phyloP scores from a whole-genome alignment of 2,113 vertebrate species.

The Mesitornis unicolor region DNA sequence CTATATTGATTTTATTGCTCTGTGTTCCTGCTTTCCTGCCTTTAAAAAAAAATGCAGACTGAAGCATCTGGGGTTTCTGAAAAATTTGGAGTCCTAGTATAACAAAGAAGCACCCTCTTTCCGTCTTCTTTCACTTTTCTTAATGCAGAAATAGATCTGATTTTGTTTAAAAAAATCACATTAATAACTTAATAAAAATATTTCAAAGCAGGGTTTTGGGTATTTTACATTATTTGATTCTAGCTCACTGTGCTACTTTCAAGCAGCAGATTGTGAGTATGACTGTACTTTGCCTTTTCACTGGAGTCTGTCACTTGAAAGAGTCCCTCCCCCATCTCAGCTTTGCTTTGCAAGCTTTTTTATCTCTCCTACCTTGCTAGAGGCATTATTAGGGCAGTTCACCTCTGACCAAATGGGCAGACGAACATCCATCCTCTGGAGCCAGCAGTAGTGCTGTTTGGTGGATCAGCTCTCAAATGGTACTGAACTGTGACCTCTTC shows the following conservation, averaged over 20 bases:
- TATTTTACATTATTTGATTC: not conserved
- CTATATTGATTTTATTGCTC: not conserved
- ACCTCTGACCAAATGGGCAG: constrained; percentile 68
- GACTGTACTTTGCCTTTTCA: constrained; percentile 13
- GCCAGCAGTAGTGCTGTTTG: constrained; percentile 37
- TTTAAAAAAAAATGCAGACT: not conserved
- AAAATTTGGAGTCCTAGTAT: not conserved
- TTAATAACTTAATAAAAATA: not conserved
- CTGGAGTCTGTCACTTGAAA: constrained; percentile 28
- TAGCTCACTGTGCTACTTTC: not conserved
- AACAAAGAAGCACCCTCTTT: not conserved
- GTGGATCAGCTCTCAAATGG: constrained; percentile 57
- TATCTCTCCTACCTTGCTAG: constrained; percentile 66
- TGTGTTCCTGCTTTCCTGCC: not conserved
- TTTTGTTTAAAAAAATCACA: not conserved
- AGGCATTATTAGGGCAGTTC: constrained; percentile 64
- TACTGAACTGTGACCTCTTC: constrained; percentile 68
- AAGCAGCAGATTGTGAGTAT: not conserved
- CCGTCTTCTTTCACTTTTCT: not conserved
- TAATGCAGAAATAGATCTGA: not conserved
- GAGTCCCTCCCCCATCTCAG: not conserved
- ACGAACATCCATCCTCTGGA: constrained; percentile 60
- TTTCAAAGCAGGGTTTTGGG: rapidly evolving
- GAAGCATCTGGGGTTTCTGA: not conserved
- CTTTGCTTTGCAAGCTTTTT: constrained; percentile 21